Evolutionary conservation across 2,113 vertebrate genomes (phyloP).

Genomic region (Acrocephalus kingi): DNA sequence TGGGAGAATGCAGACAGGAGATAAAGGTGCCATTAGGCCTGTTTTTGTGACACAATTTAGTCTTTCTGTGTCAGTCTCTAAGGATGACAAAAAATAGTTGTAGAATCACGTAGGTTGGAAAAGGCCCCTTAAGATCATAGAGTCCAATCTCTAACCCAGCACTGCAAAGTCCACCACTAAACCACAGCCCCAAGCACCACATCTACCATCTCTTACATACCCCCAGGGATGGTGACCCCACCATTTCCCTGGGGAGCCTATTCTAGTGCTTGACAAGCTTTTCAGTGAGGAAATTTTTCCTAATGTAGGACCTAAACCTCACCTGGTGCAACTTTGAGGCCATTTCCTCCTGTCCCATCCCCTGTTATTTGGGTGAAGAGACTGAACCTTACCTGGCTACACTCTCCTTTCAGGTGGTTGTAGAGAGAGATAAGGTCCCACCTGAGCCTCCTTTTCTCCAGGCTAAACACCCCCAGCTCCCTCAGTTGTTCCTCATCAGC

Average conservation of each 20-base stretch:
- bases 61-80: not conserved
- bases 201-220: not conserved
- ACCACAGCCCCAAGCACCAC: not conserved
- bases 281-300: not conserved
- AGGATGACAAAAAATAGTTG: not conserved
- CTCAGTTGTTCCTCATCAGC: rapidly evolving
- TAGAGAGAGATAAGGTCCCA: rapidly evolving
- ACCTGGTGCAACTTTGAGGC: not conserved
- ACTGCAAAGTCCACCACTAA: not conserved
- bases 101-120: not conserved
- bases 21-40: not conserved
- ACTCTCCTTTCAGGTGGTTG: rapidly evolving
- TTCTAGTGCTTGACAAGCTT: not conserved
- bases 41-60: not conserved
- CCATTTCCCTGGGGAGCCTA: not conserved
- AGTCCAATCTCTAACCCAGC: not conserved
- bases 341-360: not conserved
- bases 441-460: not conserved
- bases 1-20: not conserved
- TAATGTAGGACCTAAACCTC: not conserved
- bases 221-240: not conserved
- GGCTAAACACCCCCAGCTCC: rapidly evolving
- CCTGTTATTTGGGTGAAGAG: not conserved
- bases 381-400: rapidly evolving
- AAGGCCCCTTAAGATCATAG: not conserved